Base-by-base conservation (phyloP, 2,113 vertebrate species). In the Choloepus hoffmanni region DNA sequence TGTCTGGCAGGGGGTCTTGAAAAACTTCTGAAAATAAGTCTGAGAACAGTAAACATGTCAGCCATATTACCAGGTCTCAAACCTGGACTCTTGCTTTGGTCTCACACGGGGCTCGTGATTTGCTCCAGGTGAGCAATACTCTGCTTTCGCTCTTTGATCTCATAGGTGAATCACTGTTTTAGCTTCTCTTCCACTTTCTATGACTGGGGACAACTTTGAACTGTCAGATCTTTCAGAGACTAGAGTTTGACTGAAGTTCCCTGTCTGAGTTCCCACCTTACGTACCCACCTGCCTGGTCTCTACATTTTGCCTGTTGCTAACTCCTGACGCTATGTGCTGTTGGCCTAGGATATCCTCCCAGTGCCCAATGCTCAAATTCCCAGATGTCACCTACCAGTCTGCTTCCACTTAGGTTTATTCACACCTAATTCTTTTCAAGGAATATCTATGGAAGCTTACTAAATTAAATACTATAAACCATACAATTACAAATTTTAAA, bases 401-500 rank as follows among this genome's bases (percentile, higher is more conserved):
- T 70, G 28, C 33, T 87, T 92, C 77, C 28, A 72, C 62, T 83
- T 73, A 33, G 70, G 83, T 60, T 78, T 7, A 83, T 82, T 67
- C 63, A 16, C n/a, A 63, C 45, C 18, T 55, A 13, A 74, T 26
- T 74, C 72, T 74, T 74, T 23, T 23, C 30, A 65, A 63, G 72
- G 83, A 68, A 76, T 85, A 45, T 62, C 24, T 78, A n/a, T 14
- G 26, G 24, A 76, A 11, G 9, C n/a, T 85, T 93, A 79, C 23
- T 85, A 92, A 78, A 77, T 13, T 7, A 92, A 36, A 77, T 21
- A 36, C 62, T 68, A 16, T 68, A 81, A 76, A n/a, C 26, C 43
- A 58, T 5, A 43, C 26, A 86, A 48, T 33, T 43, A 24, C 10
- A 50, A 16, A 23, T n/a, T 84, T 94, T 79, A 89, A 97, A 95